Evolutionary conservation across 1,140 invertebrate species (phyloP).

Genomic region (Meloidogyne hapla): DNA sequence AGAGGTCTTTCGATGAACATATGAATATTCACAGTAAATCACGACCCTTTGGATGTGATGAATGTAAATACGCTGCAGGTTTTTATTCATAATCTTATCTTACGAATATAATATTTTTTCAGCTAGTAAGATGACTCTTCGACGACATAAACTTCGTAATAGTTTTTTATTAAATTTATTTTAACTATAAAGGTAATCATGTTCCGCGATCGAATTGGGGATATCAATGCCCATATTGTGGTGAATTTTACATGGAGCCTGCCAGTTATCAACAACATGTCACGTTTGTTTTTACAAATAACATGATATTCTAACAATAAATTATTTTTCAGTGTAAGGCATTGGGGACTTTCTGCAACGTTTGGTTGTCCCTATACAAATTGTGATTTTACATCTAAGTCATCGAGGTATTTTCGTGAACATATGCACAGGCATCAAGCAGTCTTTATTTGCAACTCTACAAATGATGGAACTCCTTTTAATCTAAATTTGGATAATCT

Average conservation of each 20-base stretch:
- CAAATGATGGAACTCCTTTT: background rate
- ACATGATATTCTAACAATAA: background rate
- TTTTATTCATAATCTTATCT: no score
- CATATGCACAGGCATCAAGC: constrained; percentile 52
- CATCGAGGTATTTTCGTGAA: constrained; percentile 57
- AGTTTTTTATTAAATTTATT: background rate
- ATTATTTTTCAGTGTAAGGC: constrained; percentile 40
- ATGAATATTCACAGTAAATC: constrained; percentile 48
- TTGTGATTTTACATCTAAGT: constrained; percentile 56
- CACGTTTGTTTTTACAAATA: constrained; percentile 33
- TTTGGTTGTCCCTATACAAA: constrained; percentile 54
- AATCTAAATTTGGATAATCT: constrained; percentile 29
- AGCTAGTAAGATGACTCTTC: constrained; percentile 63
- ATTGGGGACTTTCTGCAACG: constrained; percentile 55
- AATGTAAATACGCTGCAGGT: constrained; percentile 63
- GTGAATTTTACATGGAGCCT: constrained; percentile 59
- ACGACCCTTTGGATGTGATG: constrained; percentile 57
- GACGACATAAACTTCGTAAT: constrained; percentile 58
- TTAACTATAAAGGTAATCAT: constrained; percentile 28
- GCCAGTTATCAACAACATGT: constrained; percentile 63
- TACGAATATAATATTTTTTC: constrained; percentile 37
- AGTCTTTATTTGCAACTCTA: constrained; percentile 28
- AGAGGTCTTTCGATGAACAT: constrained; percentile 60
- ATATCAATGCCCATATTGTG: constrained; percentile 60
- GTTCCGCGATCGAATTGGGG: constrained; percentile 53